These are phyloP conservation scores for Archocentrus centrarchus DNA, from an alignment of 2,113 vertebrate species.

Conservation along the genomic window DNA sequence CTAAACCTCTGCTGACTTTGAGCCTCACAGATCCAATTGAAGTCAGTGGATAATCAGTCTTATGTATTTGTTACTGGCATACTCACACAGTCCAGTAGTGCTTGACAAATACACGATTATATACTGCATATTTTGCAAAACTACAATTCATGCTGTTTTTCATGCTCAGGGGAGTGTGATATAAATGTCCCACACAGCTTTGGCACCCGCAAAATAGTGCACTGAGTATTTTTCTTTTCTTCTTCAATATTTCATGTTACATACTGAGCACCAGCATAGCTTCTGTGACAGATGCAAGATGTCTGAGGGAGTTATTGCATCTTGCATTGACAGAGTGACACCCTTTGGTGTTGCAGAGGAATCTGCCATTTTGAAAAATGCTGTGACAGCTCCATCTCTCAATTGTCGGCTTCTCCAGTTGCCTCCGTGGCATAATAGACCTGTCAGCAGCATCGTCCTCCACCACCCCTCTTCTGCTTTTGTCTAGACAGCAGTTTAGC, in stretches of 20 bases:
- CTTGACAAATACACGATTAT: neutral
- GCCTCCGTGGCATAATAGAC: conserved; percentile 66
- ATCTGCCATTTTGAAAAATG: conserved; percentile 60
- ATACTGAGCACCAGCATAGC: conserved; percentile 11
- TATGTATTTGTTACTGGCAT: neutral
- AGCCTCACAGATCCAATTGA: neutral
- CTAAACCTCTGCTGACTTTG: neutral
- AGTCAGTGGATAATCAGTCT: neutral
- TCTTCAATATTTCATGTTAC: conserved; percentile 10
- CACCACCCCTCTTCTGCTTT: conserved; percentile 47
- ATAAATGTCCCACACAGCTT: conserved; percentile 3
- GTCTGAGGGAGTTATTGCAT: conserved; percentile 46
- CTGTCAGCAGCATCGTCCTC: conserved; percentile 67
- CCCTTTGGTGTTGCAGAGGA: conserved; percentile 56
- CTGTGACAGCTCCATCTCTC: conserved; percentile 61
- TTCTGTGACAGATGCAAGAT: conserved; percentile 52
- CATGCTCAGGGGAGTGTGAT: neutral
- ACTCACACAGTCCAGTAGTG: neutral
- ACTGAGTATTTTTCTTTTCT: neutral
- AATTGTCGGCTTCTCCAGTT: conserved; percentile 53
- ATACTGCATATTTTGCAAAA: neutral
- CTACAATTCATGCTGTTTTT: neutral
- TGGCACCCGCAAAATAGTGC: neutral
- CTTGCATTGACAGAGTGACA: conserved; percentile 60
- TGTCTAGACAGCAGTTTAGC: conserved; percentile 65